phyloP scores from a whole-genome alignment of 92 coral and sea anemone genomes.

The Palythoa heliodiscus region DNA sequence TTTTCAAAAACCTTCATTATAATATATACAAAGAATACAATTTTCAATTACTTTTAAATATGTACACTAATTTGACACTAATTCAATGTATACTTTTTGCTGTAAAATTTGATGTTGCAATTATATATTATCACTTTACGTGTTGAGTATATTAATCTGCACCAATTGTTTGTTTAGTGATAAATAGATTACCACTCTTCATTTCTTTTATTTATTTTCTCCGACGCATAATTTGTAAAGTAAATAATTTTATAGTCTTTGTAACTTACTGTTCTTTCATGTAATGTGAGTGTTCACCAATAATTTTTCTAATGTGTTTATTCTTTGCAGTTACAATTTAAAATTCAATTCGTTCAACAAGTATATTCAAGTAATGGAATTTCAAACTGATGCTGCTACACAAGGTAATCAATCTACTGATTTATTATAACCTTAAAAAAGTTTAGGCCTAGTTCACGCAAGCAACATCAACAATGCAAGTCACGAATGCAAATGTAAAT shows the following conservation, averaged over 20 bases:
- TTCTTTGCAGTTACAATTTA: conserved; percentile 12
- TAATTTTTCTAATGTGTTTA: not conserved
- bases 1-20: not conserved
- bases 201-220: not conserved
- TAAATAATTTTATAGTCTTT: conserved; percentile 3
- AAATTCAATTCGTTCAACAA: conserved; percentile 15
- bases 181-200: conserved; percentile 9
- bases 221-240: conserved; percentile 1
- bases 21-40: conserved; percentile 2
- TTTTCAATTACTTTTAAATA: conserved; percentile 12
- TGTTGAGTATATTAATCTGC: conserved; percentile 5
- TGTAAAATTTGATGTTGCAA: conserved; percentile 5
- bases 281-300: not conserved
- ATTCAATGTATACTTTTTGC: conserved; percentile 3
- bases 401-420: conserved; percentile 6
- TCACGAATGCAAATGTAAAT: not conserved
- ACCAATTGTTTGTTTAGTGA: conserved; percentile 6
- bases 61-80: conserved; percentile 1
- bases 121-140: conserved; percentile 7
- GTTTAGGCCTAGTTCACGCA: not conserved
- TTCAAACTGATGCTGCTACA: conserved; percentile 8
- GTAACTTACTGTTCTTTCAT: conserved; percentile 4
- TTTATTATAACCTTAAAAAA: not conserved
- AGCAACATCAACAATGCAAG: not conserved
- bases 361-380: conserved; percentile 13